Base-by-base conservation (phyloP, 2,113 vertebrate genomes). In the Tautogolabrus adspersus region DNA sequence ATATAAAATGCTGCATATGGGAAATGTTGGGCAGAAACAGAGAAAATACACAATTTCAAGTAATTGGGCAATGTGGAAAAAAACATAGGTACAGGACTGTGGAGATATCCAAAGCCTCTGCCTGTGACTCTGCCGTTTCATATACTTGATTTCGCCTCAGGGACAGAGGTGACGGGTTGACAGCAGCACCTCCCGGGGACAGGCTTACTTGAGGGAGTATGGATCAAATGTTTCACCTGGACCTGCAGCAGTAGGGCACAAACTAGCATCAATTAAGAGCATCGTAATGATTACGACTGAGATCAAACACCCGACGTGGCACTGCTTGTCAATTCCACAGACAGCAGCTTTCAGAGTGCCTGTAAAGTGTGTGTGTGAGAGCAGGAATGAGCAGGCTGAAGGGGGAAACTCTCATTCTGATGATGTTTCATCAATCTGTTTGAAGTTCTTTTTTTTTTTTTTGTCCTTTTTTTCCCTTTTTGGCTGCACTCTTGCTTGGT, bases 381-480 rank as follows among this genome's bases (percentile, higher is more conserved):
- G 79, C 44, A 47, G 19, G 66, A 69, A 79, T 60, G 85, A 89
- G 79, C 23, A 26, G 16, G 12, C 83, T 77, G 74, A 71, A 61
- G 81, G 73, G 65, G 73, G 65, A 56, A 62, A 82, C 68, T 79
- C 70, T 76, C 72, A 72, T 89, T 89, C 83, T 84, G 78, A 89
- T 87, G 79, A 86, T 82, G 79, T 90, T 89, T 83, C 69, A 85
- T 88, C 78, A 84, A 84, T 84, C 77, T 54, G 59, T 88, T 88
- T 87, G 80, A 89, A 83, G 84, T 74, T 51, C 26, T 54, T 49
- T 66, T 63, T 47, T 34, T 49, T 54, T 49, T 66, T 63, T 47
- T 34, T 49, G 40, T 47, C 37, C 19, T 64, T 63, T 74, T 61
- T 16, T 72, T 68, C 42, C 63, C 42, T 81, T 68, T 76, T 69